A percentile compares a stretch with the other conserved stretches of the same genome.
Evolutionary conservation across 2,797 vertebrate genomes (phyloP).

Genomic region (Gymnothorax javanicus): DNA sequence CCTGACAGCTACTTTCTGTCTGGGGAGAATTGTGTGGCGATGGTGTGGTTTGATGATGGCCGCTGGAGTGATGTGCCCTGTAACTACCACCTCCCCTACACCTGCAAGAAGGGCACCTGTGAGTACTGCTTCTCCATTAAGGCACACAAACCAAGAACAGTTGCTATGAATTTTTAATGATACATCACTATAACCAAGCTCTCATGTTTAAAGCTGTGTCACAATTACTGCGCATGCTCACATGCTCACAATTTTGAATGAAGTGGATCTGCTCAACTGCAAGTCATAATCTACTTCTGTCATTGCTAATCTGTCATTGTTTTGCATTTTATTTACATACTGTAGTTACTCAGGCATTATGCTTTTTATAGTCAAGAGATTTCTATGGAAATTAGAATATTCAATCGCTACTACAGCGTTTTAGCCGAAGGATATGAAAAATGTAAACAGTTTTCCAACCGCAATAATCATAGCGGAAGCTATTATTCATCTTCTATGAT

Average conservation of each 20-base stretch:
- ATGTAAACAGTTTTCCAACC: background rate
- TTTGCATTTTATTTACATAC: too few relatives aligned
- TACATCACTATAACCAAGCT: background rate
- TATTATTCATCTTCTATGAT: too few relatives aligned
- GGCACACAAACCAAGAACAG: background rate
- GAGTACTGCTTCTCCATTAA: slow-evolving; percentile 54
- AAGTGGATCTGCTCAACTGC: too few relatives aligned
- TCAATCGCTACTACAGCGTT: too few relatives aligned
- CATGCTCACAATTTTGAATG: too few relatives aligned
- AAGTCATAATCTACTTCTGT: too few relatives aligned
- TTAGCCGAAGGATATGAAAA: too few relatives aligned
- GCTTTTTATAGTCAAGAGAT: too few relatives aligned
- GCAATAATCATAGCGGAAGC: background rate
- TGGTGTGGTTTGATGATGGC: slow-evolving; percentile 89
- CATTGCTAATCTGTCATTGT: too few relatives aligned
- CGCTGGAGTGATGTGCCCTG: slow-evolving; percentile 94
- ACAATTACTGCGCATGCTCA: too few relatives aligned
- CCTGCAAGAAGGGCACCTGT: slow-evolving; percentile 94
- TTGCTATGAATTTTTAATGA: background rate
- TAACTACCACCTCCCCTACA: slow-evolving; percentile 95
- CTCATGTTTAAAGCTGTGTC: background rate
- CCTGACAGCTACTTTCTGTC: slow-evolving; percentile 97
- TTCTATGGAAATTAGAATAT: too few relatives aligned
- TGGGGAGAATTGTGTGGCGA: slow-evolving; percentile 92
- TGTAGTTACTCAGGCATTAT: too few relatives aligned